Base-by-base conservation (phyloP, 2,113 vertebrate genomes). In the Quiscalus mexicanus region DNA sequence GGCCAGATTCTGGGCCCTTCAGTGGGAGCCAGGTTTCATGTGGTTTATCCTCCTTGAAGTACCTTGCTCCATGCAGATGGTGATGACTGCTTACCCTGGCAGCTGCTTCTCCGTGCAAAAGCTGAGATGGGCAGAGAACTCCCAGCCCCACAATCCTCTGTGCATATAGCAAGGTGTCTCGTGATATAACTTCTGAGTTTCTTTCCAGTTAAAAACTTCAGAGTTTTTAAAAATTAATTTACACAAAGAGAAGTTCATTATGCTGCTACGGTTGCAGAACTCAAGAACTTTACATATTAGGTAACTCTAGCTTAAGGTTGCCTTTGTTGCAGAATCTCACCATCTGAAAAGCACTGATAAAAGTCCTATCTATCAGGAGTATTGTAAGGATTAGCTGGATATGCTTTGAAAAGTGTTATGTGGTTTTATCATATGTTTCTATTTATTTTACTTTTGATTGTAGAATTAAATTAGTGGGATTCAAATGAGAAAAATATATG, bases 291-390 rank as follows among this genome's bases (percentile, higher is more conserved):
- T 65, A n/a, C 27, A 2, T 84, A 37, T 58, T 58, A 75, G 62
- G 65, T 76, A 74, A 47, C 19, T 63, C 42, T 64, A 50, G 28
- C 25, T 74, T 91, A 77, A 85, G 45, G 30, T 56, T 93, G 62
- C 27, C 39, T 76, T 82, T 85, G n/a, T 82, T 94, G 67, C 71
- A 70, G 64, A 92, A 93, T 97, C 93, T 97, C 44, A 56, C 52
- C 69, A 87, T 92, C 96, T 89, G 91, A 89, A 94, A 94, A 76
- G 17, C n/a, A 12, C 56, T n/a, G 94, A 92, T 95, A 95, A 68
- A 87, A 94, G 53, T 75, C 39, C 73, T 58, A 22, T 91, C 52
- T 59, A 68, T 45, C 65, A 73, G 23, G 23, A 68, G 13, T 76
- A 79, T 52, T 92, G 65, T 87, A 21, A 76, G 52, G 53, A 93